Evolutionary conservation across 2,888 invertebrate genomes (phyloP), one percentile per base, ranked within the genome.

Genomic region (Mellilla xanthometata): DNA sequence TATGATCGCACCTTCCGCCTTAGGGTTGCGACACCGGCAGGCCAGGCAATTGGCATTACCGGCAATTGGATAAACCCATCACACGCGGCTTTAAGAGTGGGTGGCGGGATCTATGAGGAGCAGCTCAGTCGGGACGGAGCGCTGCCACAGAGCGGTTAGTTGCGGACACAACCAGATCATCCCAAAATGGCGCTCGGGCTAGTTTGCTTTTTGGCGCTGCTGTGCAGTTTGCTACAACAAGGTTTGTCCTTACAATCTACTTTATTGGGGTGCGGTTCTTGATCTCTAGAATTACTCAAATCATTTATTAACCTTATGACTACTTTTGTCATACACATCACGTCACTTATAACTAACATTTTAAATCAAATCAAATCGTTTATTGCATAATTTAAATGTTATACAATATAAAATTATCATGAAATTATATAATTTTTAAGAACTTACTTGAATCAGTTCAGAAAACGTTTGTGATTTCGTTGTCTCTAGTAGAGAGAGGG

Each of bases 221-320:
- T 82, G 51, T 82, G 83, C 80, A 82, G 86, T 79, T 79, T 87
- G 58, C 71, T 88, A 34, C 85, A 87, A 44, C 77, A 85, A 87
- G 88, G 88, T 88, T 75, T 63, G 84, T 81, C 59, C 4, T 19
- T 19, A 6, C 26, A 52, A 58, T 58, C 60, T 34, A 54, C 55
- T 58, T 56, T 54, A 5, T 56, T 38, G 27, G 26, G 49, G 47
- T n/a, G 47, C 31, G 49, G 42, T 22, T 26, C 13, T 10, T 12
- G 24, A 30, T 24, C 28, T 32, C n/a, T n/a, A n/a, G n/a, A n/a
- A n/a, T n/a, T n/a, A n/a, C n/a, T n/a, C n/a, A n/a, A n/a, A n/a
- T n/a, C n/a, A n/a, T n/a, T n/a, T n/a, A n/a, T n/a, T n/a, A n/a
- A n/a, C n/a, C n/a, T n/a, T n/a, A n/a, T n/a, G n/a, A n/a, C n/a